Evolutionary conservation across 2,888 invertebrate species (phyloP), one percentile per base, ranked within the genome.

Genomic region (Myopa testacea): DNA sequence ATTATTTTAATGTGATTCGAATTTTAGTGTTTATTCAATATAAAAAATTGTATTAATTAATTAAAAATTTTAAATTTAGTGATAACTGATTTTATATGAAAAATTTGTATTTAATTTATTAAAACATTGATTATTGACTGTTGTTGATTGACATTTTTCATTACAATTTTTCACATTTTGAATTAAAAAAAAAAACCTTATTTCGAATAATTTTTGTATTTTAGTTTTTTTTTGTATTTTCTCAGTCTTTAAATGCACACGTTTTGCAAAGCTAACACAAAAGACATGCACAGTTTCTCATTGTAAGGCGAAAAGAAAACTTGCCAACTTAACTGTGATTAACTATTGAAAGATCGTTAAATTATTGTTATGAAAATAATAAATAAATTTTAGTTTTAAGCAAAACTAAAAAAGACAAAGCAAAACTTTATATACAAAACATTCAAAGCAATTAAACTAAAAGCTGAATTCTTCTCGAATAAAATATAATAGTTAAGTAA

Each of bases 311-410:
- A 52, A 52, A 38, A 40, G 52, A 67, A 55, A 38, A 38, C 40
- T 63, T 68, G 75, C 75, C 58, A 40, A 75, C 67, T 68, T 67
- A 68, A 75, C 75, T 75, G 75, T 75, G 75, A 75, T 75, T 67
- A 52, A 75, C 55, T 55, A 55, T 12, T 45, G 6, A 45, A 45
- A 45, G 45, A 73, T 40, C 63, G 55, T 63, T 73, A 58, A 68
- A 68, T 58, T 75, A 34, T 75, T 68, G 38, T n/a, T 38, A 19
- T 45, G 1, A 45, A 8, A 8, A 45, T 45, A 8, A 45, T 8
- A 45, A 45, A 8, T 8, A 45, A 45, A 8, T 8, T 45, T 45
- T 45, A 26, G 60, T 40, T 58, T 50, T 63, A 45, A 75, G 65
- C 50, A 68, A 75, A 58, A 16, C 34, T 55, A 75, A 72, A 62